phyloP scores from a whole-genome alignment of 2,113 vertebrate genomes.

The Erpornis zantholeuca region DNA sequence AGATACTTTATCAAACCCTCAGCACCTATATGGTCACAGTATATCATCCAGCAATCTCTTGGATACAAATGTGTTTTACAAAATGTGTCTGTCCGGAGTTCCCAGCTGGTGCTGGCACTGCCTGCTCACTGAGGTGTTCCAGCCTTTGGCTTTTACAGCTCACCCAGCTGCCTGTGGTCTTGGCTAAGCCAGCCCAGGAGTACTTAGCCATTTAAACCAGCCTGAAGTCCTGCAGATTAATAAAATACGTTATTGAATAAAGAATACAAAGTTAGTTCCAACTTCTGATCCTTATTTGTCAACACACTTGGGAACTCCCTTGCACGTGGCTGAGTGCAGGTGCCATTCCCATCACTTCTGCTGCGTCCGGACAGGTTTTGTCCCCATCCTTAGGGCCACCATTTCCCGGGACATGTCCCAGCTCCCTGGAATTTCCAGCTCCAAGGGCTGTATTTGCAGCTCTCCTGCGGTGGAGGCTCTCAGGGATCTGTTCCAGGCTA shows the following conservation, averaged over 20 bases:
- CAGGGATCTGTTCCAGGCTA: background rate
- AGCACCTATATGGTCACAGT: background rate
- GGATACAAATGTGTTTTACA: background rate
- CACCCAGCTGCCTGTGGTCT: background rate
- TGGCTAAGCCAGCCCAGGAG: background rate
- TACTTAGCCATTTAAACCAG: background rate
- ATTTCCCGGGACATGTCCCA: background rate
- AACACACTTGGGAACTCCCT: background rate
- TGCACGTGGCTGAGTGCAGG: background rate
- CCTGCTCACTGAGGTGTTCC: background rate
- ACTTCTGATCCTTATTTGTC: background rate
- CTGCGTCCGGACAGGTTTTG: background rate
- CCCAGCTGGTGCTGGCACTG: background rate
- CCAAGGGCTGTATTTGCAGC: background rate
- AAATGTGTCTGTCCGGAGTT: background rate
- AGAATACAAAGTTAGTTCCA: background rate
- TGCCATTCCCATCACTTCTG: background rate
- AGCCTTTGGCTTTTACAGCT: background rate
- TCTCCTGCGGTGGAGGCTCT: rapidly evolving
- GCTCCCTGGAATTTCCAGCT: background rate
- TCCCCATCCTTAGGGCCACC: rapidly evolving
- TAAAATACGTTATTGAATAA: background rate
- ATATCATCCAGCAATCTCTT: background rate
- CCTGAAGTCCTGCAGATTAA: background rate
- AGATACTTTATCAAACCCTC: background rate